A percentile compares a stretch with the other conserved stretches of the same genome.
These are phyloP conservation scores for Melanogrammus aeglefinus DNA, from an alignment of 2,797 vertebrate genomes.

Conservation along the genomic window DNA sequence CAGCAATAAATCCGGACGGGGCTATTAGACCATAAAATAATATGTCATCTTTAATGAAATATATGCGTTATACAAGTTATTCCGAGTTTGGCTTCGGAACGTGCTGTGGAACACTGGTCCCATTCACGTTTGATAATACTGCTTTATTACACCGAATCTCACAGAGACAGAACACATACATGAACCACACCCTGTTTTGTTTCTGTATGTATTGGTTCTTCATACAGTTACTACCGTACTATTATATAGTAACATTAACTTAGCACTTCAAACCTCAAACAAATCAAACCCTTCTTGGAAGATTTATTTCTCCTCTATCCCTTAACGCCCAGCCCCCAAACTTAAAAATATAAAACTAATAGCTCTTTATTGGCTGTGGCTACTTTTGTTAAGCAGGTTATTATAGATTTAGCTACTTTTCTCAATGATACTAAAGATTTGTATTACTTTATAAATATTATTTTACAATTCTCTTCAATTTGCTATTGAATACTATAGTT, in stretches of 20 bases:
- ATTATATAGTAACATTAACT: too few relatives aligned
- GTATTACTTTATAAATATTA: not conserved
- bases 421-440: not conserved
- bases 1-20: constrained; percentile 42
- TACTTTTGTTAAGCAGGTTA: not conserved
- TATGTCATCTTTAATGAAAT: constrained; percentile 40
- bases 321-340: not conserved
- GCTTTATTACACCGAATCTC: not conserved
- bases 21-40: constrained; percentile 53
- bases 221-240: too few relatives aligned
- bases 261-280: too few relatives aligned
- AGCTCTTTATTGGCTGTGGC: not conserved
- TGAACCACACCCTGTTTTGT: not conserved
- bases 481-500: not conserved
- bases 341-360: not conserved
- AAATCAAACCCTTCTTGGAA: not conserved
- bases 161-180: not conserved
- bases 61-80: constrained; percentile 11
- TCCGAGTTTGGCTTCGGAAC: constrained; percentile 13
- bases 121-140: not conserved
- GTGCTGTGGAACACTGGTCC: not conserved
- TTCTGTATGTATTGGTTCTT: not conserved
- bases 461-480: not conserved
- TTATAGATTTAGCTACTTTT: not conserved
- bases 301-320: not conserved